Conservation (phyloP, 2,113 vertebrate genomes). For the Taurulus bubalis region DNA sequence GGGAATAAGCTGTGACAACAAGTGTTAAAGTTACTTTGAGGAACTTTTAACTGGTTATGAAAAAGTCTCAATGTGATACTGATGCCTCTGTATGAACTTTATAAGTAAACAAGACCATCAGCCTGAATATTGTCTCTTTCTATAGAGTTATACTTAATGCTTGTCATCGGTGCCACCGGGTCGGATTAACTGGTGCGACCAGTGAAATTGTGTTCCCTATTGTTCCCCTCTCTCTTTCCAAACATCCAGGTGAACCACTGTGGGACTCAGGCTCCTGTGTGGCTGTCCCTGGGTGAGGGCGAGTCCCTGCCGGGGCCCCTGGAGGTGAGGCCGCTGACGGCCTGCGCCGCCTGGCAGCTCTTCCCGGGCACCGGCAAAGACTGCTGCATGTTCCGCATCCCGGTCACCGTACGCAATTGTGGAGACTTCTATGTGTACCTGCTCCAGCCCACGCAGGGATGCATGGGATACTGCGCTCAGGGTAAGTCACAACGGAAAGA, state of each 20-base stretch:
- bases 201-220: not conserved
- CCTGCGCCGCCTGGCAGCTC: conserved; percentile 91
- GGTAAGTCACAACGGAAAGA: conserved; percentile 72
- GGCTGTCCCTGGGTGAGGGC: conserved; percentile 87
- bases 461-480: conserved; percentile 94
- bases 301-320: conserved; percentile 87
- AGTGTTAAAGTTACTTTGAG: not conserved
- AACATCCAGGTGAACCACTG: conserved; percentile 89
- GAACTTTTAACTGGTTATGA: not conserved
- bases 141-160: not conserved
- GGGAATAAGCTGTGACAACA: not conserved
- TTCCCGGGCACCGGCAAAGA: conserved; percentile 84
- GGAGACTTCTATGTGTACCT: conserved; percentile 91
- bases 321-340: conserved; percentile 87
- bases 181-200: no score
- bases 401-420: conserved; percentile 91
- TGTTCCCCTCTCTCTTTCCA: not conserved
- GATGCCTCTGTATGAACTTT: not conserved
- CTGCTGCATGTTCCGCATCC: conserved; percentile 93
- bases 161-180: not conserved
- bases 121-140: not conserved
- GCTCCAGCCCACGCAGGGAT: conserved; percentile 91
- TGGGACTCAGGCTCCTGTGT: conserved; percentile 92
- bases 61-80: not conserved
- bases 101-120: not conserved